Evolutionary conservation across 2,113 vertebrate species (phyloP), one percentile per base, ranked within the genome.

Genomic region (Ctenodactylus gundi): DNA sequence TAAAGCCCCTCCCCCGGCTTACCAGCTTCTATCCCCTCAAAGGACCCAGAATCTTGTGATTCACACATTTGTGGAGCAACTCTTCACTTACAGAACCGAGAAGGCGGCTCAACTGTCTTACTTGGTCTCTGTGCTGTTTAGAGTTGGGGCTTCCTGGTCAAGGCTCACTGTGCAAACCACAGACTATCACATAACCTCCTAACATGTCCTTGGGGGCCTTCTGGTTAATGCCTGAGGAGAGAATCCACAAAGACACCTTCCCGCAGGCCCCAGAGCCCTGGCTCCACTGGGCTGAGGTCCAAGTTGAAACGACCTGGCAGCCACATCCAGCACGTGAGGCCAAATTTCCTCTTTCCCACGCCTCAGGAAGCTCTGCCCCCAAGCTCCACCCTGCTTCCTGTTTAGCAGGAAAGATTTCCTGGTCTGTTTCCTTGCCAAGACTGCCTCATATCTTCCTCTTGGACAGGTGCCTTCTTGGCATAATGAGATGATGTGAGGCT

Each of bases 371-470:
- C 76, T 57, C 83, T 10, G 62, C 55, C 39, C 46, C 46, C 27
- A 46, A 10, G 0, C 81, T 14, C 82, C 93, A 78, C 91, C 80
- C 94, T 73, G 41, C 95, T 95, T 95, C 96, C 92, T 85, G 80
- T 70, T 88, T 57, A 21, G 55, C 41, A 39, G 39, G 80, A 72
- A 77, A 8, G 6, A 57, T 36, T 68, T 94, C 91, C 81, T 23
- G 36, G 81, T 83, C 92, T 49, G 41, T 34, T 85, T 90, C 94
- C 87, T 65, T 64, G 90, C 82, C 84, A 75, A 80, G 58, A 49
- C 29, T 76, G 44, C 44, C 75, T 94, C n/a, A 0, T 58, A 83
- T 91, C 85, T 80, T 94, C 29, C 25, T 31, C 29, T 1, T 20
- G 57, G 57, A n/a, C 46, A 36, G 21, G 36, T 9, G 4, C 27